These are phyloP conservation scores for Silvanus unidentatus DNA, from an alignment of 2,888 invertebrate genomes.

Conservation along the genomic window DNA sequence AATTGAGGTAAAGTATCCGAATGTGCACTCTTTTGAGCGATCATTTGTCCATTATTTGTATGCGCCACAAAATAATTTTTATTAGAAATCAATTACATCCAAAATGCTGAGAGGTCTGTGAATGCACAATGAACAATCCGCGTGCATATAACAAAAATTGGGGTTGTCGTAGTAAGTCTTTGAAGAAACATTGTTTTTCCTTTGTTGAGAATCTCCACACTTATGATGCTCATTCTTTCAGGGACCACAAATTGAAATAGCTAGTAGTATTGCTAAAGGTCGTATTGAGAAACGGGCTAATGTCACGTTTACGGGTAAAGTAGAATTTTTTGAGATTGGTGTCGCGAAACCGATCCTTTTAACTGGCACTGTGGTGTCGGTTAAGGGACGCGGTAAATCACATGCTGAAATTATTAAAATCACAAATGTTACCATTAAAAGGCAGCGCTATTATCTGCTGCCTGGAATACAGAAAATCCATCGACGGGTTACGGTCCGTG, in stretches of 20 bases:
- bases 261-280: conserved; percentile 40
- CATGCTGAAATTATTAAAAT: conserved; percentile 53
- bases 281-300: conserved; percentile 56
- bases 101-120: conserved; percentile 14
- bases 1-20: conserved; percentile 64
- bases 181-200: conserved; percentile 17
- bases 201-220: conserved; percentile 16
- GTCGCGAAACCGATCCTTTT: conserved; percentile 56
- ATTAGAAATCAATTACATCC: conserved; percentile 18
- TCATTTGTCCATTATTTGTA: conserved; percentile 8
- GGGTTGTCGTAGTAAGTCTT: conserved; percentile 41
- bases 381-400: conserved; percentile 48
- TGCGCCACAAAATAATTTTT: conserved; percentile 13
- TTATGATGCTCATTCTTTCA: conserved; percentile 45
- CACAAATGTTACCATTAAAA: conserved; percentile 53
- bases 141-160: not conserved
- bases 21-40: no score
- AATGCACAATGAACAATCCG: no score
- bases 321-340: conserved; percentile 63
- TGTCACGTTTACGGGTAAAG: conserved; percentile 59
- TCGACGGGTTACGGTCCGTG: conserved; percentile 57
- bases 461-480: conserved; percentile 61
- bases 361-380: conserved; percentile 53
- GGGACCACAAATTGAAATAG: conserved; percentile 50
- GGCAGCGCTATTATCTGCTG: conserved; percentile 52